Conservation (phyloP, 2,113 vertebrate species). For the Theristicus caerulescens region DNA sequence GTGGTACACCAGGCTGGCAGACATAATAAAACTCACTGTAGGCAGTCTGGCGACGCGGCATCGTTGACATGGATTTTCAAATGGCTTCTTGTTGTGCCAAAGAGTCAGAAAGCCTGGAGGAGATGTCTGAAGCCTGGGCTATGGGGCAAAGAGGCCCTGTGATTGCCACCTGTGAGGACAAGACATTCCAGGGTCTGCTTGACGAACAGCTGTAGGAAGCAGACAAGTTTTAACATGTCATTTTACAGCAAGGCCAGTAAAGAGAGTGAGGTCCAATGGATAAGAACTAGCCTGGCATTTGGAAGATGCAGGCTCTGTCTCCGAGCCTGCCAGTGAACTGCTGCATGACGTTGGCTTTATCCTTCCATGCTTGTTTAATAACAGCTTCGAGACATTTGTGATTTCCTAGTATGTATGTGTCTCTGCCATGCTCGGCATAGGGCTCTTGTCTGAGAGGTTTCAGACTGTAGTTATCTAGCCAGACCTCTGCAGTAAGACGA, state of each 20-base stretch:
- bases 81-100: neutral
- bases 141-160: neutral
- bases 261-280: neutral
- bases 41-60: accelerated
- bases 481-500: neutral
- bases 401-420: neutral
- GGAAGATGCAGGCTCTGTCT: neutral
- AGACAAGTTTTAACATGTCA: neutral
- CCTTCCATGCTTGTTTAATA: neutral
- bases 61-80: neutral
- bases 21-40: neutral
- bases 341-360: neutral
- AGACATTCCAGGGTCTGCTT: neutral
- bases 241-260: neutral
- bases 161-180: neutral
- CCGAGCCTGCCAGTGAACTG: neutral
- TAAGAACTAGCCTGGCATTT: neutral
- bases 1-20: neutral
- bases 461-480: neutral
- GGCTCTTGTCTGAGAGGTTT: neutral
- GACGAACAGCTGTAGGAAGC: neutral
- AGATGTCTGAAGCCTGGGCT: neutral
- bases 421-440: neutral
- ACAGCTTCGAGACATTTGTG: neutral
- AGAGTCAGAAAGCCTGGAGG: neutral